A percentile compares a stretch with the other conserved stretches of the same genome.
Evolutionary conservation across 1,140 invertebrate species (phyloP).

Genomic region (Meloidogyne exigua): DNA sequence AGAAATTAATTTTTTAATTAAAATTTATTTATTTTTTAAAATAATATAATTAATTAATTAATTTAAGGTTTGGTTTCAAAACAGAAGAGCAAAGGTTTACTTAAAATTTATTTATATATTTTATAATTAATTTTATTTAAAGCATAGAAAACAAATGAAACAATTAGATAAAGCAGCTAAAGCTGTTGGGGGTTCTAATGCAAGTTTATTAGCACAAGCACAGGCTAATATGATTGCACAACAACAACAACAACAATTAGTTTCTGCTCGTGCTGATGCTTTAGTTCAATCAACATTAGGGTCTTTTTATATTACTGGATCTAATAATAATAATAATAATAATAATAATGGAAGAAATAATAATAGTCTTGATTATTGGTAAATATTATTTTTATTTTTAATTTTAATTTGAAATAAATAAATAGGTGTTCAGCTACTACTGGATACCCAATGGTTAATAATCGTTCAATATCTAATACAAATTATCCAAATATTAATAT

Average conservation of each 20-base stretch:
- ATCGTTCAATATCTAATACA: slow-evolving; percentile 43
- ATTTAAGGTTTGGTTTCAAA: slow-evolving; percentile 56
- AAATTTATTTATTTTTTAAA: neutral
- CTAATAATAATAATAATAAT: neutral
- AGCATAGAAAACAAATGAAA: slow-evolving; percentile 51
- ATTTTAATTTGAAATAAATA: neutral
- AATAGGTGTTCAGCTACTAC: slow-evolving; percentile 33
- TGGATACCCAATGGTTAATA: slow-evolving; percentile 47
- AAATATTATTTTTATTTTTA: too few relatives aligned
- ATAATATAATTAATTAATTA: neutral
- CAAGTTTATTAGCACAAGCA: slow-evolving; percentile 5
- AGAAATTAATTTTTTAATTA: neutral
- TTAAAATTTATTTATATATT: neutral
- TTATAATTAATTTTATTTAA: neutral
- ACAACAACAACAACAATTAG: slow-evolving; percentile 29
- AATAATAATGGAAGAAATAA: neutral
- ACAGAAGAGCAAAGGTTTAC: slow-evolving; percentile 44
- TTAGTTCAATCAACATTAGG: slow-evolving; percentile 18
- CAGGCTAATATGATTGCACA: slow-evolving; percentile 26
- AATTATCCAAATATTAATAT: slow-evolving; percentile 34
- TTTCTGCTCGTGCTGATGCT: slow-evolving; percentile 14
- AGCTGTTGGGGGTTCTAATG: slow-evolving; percentile 1
- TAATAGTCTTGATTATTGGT: slow-evolving; percentile 43
- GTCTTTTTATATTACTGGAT: neutral
- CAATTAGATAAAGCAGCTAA: slow-evolving; percentile 42